Conservation (phyloP, 2,888 invertebrate species). For the Plusia festucae region DNA sequence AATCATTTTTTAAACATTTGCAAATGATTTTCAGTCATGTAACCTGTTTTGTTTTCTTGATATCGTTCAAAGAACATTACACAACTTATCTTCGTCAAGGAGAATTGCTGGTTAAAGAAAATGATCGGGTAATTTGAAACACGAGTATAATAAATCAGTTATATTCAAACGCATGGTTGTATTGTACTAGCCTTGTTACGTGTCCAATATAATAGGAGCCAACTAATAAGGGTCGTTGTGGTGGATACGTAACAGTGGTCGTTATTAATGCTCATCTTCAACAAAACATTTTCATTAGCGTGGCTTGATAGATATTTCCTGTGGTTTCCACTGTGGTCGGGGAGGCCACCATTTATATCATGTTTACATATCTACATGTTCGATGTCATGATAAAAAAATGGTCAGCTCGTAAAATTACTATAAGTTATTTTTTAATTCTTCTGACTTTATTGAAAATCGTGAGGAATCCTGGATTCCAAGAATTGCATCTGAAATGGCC, state of each 20-base stretch:
- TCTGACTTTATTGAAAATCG: no score
- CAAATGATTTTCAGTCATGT: not conserved
- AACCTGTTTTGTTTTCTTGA: not conserved
- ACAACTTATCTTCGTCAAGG: not conserved
- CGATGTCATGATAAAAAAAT: no score
- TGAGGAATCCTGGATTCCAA: no score
- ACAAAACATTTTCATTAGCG: not conserved
- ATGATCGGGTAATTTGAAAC: conserved; percentile 1
- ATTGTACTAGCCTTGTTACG: not conserved
- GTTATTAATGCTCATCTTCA: conserved; percentile 3
- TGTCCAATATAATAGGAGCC: not conserved
- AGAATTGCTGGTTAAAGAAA: not conserved
- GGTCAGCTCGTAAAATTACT: no score
- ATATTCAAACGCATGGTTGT: not conserved
- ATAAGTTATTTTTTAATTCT: no score
- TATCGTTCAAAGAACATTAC: not conserved
- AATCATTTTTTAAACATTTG: not conserved
- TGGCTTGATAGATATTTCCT: not conserved
- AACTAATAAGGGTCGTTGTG: not conserved
- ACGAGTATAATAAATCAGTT: conserved; percentile 5
- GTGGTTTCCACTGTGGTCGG: not conserved
- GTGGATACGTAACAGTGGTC: not conserved
- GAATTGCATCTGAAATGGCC: no score
- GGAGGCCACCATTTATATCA: no score
- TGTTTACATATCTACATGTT: no score